Base-by-base conservation (phyloP, 2,888 invertebrate genomes). In the Callyntrura guangdongensis region DNA sequence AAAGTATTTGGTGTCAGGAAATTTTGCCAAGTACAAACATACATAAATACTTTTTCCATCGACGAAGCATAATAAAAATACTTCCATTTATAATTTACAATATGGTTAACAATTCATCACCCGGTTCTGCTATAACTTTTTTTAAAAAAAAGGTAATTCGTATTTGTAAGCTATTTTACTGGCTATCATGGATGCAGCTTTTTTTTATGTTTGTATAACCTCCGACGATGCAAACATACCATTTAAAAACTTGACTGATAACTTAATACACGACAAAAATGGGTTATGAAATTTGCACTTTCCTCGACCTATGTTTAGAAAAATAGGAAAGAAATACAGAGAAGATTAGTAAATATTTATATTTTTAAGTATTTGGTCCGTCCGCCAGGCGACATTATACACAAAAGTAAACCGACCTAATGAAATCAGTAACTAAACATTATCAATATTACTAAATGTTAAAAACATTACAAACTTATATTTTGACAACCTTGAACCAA, bases 361-460 rank as follows among this genome's bases (percentile, higher is more conserved):
- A 61, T 67, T 59, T 17, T 59, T 56, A 79, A 84, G 84, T 85
- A 89, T 79, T 77, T 49, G 84, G 85, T 89, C 89, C 89, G 89
- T 89, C 89, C 89, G 27, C 79, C 85, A 27, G 89, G 53, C 72
- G 77, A 85, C 77, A 67, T 84, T 45, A 49, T 11, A 74, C 22
- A 49, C n/a, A n/a, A n/a, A 74, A 49, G 47, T 11, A 59, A 79
- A 64, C 53, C 85, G 89, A 79, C 83, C 89, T 85, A 89, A 67
- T 79, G 22, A 67, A 69, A 84, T 83, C 47, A 88, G 25, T 64
- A 56, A 61, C 12, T 53, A 69, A 20, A 81, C 27, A 45, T 59
- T 14, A 47, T 77, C 59, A 45, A 53, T 67, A 27, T 45, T 64
- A 81, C 45, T 36, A 59, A n/a, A 45, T 36, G 47, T 77, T 77